These are phyloP conservation scores for Chlorops oryzae DNA, from an alignment of 1,140 invertebrate genomes.

Conservation along the genomic window DNA sequence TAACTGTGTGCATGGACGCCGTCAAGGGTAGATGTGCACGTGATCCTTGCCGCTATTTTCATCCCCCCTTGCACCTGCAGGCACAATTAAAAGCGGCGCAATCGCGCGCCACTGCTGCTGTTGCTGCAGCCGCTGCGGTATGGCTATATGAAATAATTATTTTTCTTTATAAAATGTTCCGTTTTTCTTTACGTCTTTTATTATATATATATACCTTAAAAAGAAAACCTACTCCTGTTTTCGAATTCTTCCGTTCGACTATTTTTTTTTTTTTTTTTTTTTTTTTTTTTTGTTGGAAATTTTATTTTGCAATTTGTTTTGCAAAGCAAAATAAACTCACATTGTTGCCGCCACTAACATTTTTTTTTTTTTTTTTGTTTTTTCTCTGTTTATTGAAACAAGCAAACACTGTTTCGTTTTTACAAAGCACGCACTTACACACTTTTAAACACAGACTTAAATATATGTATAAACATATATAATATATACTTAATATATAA, in stretches of 20 bases:
- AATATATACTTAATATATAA: too few species aligned
- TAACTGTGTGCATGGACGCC: constrained; percentile 98
- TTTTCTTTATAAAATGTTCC: constrained; percentile 15
- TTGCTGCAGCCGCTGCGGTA: constrained; percentile 64
- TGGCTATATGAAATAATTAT: constrained; percentile 45
- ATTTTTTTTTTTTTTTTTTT: constrained; percentile 7
- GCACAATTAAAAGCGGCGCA: constrained; percentile 94
- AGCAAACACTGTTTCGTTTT: constrained; percentile 21
- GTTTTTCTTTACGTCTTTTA: constrained; percentile 11
- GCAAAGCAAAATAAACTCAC: too few species aligned
- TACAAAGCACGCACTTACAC: constrained; percentile 20
- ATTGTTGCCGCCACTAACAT: too few species aligned
- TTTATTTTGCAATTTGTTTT: constrained; percentile 11
- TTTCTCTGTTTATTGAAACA: constrained; percentile 18
- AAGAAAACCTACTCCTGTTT: constrained; percentile 3
- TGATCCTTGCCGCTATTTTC: constrained; percentile 95
- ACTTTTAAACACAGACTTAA: constrained; percentile 11
- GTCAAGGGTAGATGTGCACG: constrained; percentile 94
- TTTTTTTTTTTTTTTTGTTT: too few species aligned
- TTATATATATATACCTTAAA: constrained; percentile 10
- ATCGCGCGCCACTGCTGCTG: constrained; percentile 81
- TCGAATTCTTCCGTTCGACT: constrained; percentile 7
- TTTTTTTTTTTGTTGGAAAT: constrained; percentile 3
- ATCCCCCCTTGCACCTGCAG: constrained; percentile 96
- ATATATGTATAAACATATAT: constrained; percentile 7